Evolutionary conservation across 2,888 invertebrate species (phyloP), one percentile per base, ranked within the genome.

Genomic region (Metalampra italica): DNA sequence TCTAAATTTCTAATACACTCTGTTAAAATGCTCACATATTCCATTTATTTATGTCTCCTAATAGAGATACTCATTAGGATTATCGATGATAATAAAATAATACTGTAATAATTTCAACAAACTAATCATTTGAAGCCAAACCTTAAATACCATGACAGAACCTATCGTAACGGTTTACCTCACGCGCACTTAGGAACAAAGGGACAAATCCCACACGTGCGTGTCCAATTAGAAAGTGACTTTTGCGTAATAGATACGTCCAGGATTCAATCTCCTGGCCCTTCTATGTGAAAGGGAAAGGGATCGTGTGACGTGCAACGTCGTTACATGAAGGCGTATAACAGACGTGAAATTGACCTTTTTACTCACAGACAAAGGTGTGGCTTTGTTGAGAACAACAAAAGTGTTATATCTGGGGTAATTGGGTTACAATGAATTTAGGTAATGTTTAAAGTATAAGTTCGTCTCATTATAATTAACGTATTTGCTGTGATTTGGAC

Each of bases 141-240:
- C 22, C 22, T 22, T 22, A 22, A 22, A 22, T 22, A 22, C 22
- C 22, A 22, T 22, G 22, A 36, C 36, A n/a, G n/a, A 36, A n/a
- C 7, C 11, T 36, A 36, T 36, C 36, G n/a, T 22, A 5, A 22
- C 5, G 22, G 22, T 36, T 32, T 32, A 36, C n/a, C 9, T 36
- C 11, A 36, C 36, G n/a, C 36, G n/a, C 22, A 22, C 22, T 22
- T 22, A n/a, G n/a, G 32, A 32, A 41, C 41, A 22, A 42, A 29
- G 42, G 42, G 12, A n/a, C 36, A 36, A 36, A n/a, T 36, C 36
- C 36, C 36, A 36, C n/a, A n/a, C 5, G 36, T 1, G 37, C 45
- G 45, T 45, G 37, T 45, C 45, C 45, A 45, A 45, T 45, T 45
- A 45, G 45, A 37, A 45, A n/a, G 37, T 12, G 45, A 45, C 37